phyloP scores from a whole-genome alignment of 2,888 invertebrate species.

The Tiphia femorata region DNA sequence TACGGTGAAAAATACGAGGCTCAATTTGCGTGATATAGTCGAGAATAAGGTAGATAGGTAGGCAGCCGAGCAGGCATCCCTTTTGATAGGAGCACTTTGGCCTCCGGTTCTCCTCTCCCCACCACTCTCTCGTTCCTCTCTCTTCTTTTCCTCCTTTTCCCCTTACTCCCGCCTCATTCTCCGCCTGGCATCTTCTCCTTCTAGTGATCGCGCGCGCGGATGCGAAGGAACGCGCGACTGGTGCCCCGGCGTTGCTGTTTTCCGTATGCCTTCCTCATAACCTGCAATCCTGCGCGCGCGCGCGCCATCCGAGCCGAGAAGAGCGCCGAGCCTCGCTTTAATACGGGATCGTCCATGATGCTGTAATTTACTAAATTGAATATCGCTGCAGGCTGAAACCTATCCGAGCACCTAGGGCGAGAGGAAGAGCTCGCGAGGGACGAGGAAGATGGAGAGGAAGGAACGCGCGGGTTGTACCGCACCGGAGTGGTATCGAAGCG shows the following conservation, averaged over 20 bases:
- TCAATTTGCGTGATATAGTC: slow-evolving; percentile 39
- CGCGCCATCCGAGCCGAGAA: neutral
- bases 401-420: slow-evolving; percentile 8
- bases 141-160: neutral
- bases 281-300: slow-evolving; percentile 29
- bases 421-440: slow-evolving; percentile 11
- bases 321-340: slow-evolving; percentile 43
- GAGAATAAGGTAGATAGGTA: slow-evolving; percentile 4
- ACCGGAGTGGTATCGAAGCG: neutral
- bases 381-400: slow-evolving; percentile 47
- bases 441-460: slow-evolving; percentile 14
- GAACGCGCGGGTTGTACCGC: slow-evolving; percentile 4
- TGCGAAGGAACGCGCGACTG: neutral
- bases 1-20: slow-evolving; percentile 30
- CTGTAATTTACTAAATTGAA: slow-evolving; percentile 56
- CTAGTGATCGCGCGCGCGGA: neutral
- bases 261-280: slow-evolving; percentile 24
- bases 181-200: slow-evolving; percentile 1
- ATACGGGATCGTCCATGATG: slow-evolving; percentile 43
- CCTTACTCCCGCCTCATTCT: neutral
- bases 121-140: neutral
- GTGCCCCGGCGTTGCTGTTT: neutral
- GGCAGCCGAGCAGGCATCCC: slow-evolving; percentile 3
- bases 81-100: slow-evolving; percentile 34
- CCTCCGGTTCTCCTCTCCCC: neutral